phyloP scores from a whole-genome alignment of 2,113 vertebrate species.

The Nerophis ophidion region DNA sequence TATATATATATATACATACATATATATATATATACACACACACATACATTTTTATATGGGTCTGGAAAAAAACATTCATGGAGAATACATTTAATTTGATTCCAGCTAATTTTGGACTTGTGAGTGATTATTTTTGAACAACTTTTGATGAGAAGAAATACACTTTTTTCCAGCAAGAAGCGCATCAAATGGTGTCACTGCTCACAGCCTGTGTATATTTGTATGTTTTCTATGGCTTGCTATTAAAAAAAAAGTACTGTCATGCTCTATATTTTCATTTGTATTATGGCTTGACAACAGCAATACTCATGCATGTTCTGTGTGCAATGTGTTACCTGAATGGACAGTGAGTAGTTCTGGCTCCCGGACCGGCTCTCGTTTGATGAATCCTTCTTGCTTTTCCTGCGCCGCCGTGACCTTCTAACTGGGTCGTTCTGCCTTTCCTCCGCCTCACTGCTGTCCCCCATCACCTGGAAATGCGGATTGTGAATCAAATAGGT shows the following conservation, averaged over 20 bases:
- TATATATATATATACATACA: too few species aligned
- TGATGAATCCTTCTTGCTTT: conserved; percentile 64
- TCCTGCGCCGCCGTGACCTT: conserved; percentile 76
- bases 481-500: background rate
- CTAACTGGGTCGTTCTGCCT: conserved; percentile 62
- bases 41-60: too few species aligned
- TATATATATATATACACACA: too few species aligned
- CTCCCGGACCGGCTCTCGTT: conserved; percentile 57
- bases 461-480: conserved; percentile 59
- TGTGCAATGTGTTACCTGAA: conserved; percentile 42
- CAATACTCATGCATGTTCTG: background rate
- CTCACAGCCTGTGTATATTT: background rate
- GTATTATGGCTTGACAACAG: background rate
- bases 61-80: too few species aligned
- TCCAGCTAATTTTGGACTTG: too few species aligned
- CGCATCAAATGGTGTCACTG: too few species aligned
- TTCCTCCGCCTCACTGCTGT: conserved; percentile 89
- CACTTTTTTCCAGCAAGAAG: background rate
- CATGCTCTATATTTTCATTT: background rate
- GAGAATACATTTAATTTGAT: too few species aligned
- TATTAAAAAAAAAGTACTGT: background rate
- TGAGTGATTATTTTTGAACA: too few species aligned
- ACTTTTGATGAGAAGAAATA: too few species aligned
- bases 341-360: conserved; percentile 39
- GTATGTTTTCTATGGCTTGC: background rate